phyloP scores from a whole-genome alignment of 2,113 vertebrate species.

The Archilochus colubris region DNA sequence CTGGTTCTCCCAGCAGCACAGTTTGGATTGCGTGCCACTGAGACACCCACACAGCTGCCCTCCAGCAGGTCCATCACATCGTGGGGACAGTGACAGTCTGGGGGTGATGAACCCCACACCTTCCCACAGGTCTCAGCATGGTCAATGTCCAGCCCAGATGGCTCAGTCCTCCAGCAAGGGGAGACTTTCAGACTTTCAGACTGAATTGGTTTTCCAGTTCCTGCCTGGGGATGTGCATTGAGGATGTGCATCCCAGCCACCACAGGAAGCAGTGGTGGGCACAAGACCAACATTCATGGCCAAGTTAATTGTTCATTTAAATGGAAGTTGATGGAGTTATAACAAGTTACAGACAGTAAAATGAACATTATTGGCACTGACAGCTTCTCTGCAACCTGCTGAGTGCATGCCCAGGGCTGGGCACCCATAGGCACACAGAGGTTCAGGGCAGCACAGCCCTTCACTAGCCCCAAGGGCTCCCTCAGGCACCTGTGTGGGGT shows the following conservation, averaged over 20 bases:
- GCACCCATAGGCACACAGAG: not conserved
- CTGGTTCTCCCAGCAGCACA: not conserved
- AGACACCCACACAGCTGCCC: not conserved
- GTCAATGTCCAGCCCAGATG: not conserved
- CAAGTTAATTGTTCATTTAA: not conserved
- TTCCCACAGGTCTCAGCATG: not conserved
- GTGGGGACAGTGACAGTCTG: not conserved
- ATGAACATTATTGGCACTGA: not conserved
- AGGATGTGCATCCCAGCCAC: not conserved
- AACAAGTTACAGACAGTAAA: not conserved
- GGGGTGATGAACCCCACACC: not conserved
- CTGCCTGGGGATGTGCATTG: fast-evolving
- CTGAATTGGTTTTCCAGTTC: not conserved
- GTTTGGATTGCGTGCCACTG: not conserved
- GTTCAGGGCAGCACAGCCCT: not conserved
- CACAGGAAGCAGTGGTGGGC: not conserved
- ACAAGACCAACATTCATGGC: not conserved
- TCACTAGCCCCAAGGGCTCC: not conserved
- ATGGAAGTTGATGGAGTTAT: constrained; percentile 5
- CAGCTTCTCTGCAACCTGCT: not conserved
- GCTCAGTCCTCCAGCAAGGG: not conserved
- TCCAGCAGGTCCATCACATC: not conserved
- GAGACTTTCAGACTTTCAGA: fast-evolving
- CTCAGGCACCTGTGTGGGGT: fast-evolving
- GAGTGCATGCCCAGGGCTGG: not conserved